These are phyloP conservation scores for Palythoa grandiflora DNA, from an alignment of 92 coral and sea anemone genomes.

Conservation along the genomic window DNA sequence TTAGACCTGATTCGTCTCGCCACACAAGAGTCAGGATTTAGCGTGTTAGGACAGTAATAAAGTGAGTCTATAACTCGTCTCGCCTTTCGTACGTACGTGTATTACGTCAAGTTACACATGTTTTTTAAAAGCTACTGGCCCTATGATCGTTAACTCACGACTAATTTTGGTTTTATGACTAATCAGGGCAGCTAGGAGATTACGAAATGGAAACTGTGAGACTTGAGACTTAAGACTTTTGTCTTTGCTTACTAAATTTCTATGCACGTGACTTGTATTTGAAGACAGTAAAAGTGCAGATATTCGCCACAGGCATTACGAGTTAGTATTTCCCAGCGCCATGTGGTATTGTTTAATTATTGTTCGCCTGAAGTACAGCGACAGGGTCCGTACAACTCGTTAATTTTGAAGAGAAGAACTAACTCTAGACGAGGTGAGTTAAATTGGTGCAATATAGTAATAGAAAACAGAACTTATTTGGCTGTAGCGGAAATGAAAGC, in stretches of 20 bases:
- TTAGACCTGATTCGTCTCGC: neutral
- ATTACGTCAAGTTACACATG: too few species aligned
- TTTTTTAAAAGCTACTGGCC: neutral
- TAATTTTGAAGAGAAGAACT: neutral
- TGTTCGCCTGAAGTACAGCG: neutral
- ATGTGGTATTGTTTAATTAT: neutral
- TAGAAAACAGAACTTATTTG: too few species aligned
- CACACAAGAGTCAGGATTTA: neutral
- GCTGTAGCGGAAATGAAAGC: too few species aligned
- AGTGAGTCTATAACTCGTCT: neutral
- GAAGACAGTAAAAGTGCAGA: neutral
- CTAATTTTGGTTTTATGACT: neutral
- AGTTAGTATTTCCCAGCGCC: neutral
- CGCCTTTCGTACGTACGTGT: neutral
- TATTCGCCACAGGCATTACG: conserved; percentile 15
- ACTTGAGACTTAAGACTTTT: neutral
- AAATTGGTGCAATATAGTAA: neutral
- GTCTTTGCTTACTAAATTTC: neutral
- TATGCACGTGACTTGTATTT: neutral
- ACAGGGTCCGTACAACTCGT: neutral
- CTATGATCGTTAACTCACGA: neutral
- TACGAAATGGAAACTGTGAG: neutral
- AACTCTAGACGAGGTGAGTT: neutral
- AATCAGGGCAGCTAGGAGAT: neutral
- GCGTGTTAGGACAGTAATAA: neutral